phyloP scores from a whole-genome alignment of 2,797 vertebrate species.

The Melanotaenia boesemani region DNA sequence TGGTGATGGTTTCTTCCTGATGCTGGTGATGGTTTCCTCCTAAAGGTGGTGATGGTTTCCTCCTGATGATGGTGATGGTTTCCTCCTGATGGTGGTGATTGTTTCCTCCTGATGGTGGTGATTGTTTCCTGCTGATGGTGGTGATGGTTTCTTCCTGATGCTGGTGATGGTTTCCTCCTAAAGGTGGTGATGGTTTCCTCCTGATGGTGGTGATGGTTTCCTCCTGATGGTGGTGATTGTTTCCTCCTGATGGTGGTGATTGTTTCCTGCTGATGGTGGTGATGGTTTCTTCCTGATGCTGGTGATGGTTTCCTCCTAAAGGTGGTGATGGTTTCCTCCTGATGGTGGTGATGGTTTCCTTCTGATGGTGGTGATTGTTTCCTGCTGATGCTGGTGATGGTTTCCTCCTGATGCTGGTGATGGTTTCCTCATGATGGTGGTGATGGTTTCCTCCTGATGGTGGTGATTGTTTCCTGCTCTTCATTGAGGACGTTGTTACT shows the following conservation, averaged over 20 bases:
- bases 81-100: neutral
- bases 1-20: too few relatives aligned
- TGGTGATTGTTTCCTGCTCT: constrained; percentile 7
- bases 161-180: too few relatives aligned
- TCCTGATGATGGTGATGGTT: constrained; percentile 11
- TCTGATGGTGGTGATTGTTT: too few relatives aligned
- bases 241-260: constrained; percentile 14
- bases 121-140: neutral
- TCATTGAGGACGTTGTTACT: constrained; percentile 43
- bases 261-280: too few relatives aligned
- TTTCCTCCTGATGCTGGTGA: neutral
- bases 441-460: neutral
- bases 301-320: too few relatives aligned
- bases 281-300: too few relatives aligned
- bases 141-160: too few relatives aligned
- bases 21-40: too few relatives aligned
- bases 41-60: neutral
- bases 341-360: constrained; percentile 12
- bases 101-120: constrained; percentile 9
- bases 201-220: constrained; percentile 12
- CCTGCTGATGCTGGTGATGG: neutral
- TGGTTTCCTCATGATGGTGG: too few relatives aligned
- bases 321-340: neutral
- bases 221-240: neutral
- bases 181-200: neutral